Base-by-base conservation (phyloP, 1,140 invertebrate genomes). In the Manduca sexta region DNA sequence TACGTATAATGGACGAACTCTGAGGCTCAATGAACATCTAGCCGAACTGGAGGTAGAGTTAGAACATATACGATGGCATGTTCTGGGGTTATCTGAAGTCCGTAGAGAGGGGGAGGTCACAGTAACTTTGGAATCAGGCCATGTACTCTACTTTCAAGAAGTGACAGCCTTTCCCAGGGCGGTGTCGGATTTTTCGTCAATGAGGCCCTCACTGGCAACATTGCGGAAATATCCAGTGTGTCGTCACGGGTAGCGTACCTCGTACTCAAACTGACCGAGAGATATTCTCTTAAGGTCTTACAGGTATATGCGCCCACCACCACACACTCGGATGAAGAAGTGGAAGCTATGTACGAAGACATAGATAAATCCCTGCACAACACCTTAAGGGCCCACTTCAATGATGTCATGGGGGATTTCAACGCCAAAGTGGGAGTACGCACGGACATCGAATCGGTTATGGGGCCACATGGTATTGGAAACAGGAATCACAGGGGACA, bases 231-330 rank as follows among this genome's bases (percentile, higher is more conserved):
- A 29, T 14, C 8, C 5, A 61, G 58, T 56, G 47, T 65, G 34
- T 64, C 62, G 54, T 56, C 13, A 3, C 46, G 57, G 53, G 58
- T 59, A 16, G 52, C 16, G 33, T 54, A 54, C 39, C 41, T 54
- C 8, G 35, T 61, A 39, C 6, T 64, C 1, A 58, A 52, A 18
- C 17, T 70, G 0, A 52, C 49, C 14, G 11, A 64, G 11, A 46
- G 61, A 29, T 64, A 69, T 45, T 38, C 3, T 33, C 40, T 64
- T 1, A 61, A 65, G 37, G 51, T 68, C 1, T 43, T 65, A 3
- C 51, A 65, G 30, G 61, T 57, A 7, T 68, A 62, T 43, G 54
- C 58, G 11, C 56, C 59, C 26, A 62, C 63, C 31, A 58, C 52
- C 38, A 33, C 48, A 51, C 52, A 63, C 34, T 45, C 53, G 8